Conservation (phyloP, 2,113 vertebrate genomes). For the Vicugna pacos region DNA sequence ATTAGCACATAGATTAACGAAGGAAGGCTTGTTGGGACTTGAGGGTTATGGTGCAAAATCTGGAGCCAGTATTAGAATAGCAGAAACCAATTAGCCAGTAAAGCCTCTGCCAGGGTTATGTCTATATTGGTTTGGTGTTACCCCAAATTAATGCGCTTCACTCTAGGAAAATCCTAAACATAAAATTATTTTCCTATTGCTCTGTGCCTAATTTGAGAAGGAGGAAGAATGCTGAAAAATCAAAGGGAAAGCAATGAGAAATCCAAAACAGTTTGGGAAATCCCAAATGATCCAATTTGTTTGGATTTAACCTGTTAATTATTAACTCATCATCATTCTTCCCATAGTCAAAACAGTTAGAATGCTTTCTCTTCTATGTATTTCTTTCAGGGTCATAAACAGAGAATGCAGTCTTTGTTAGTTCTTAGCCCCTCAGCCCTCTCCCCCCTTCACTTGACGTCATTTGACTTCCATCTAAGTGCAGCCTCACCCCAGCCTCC, state of each 20-base stretch:
- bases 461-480: neutral
- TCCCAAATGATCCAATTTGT: neutral
- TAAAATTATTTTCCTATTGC: neutral
- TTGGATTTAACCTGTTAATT: neutral
- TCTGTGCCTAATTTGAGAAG: neutral
- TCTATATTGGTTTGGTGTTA: neutral
- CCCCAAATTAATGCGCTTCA: neutral
- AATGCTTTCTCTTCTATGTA: neutral
- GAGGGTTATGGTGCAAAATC: neutral
- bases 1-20: neutral
- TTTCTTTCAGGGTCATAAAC: neutral
- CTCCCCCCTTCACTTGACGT: neutral
- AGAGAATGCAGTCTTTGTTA: neutral
- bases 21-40: slow-evolving; percentile 31
- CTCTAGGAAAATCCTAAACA: neutral
- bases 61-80: neutral
- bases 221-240: neutral
- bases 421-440: neutral
- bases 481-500: neutral
- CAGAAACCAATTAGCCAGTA: slow-evolving; percentile 6
- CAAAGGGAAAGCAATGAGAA: slow-evolving; percentile 39
- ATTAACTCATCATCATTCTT: neutral
- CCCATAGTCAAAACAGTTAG: neutral
- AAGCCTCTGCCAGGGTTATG: neutral
- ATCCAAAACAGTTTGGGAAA: slow-evolving; percentile 13